Percentiles rank a stretch among this genome's conserved stretches.
Conservation (phyloP, 35 echinoderm and acorn worm species). For the Patiria miniata region DNA sequence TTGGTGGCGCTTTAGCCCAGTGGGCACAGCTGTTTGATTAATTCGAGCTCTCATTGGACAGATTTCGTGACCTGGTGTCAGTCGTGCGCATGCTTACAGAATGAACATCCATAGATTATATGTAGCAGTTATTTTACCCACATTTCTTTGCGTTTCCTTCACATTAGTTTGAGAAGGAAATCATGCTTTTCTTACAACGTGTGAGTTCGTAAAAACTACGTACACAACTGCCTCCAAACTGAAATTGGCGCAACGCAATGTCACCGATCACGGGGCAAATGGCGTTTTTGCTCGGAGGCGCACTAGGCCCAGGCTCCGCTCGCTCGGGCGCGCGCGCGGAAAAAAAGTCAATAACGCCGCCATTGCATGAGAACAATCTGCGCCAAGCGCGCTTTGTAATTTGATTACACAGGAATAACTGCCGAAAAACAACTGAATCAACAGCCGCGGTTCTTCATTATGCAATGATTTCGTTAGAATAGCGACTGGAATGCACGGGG, state of each 20-base stretch:
- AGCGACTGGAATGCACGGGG: background rate
- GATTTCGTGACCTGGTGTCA: no score
- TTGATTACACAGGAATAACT: slow-evolving; percentile 9
- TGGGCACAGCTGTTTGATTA: no score
- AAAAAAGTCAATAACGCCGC: slow-evolving; percentile 8
- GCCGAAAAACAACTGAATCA: slow-evolving; percentile 33
- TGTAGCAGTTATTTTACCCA: background rate
- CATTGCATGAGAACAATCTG: slow-evolving; percentile 18
- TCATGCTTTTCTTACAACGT: background rate
- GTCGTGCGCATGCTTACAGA: no score
- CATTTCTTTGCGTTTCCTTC: background rate
- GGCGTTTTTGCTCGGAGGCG: slow-evolving; percentile 3
- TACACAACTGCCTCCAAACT: no score
- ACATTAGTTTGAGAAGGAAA: background rate
- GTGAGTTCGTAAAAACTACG: background rate
- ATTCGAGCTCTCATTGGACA: no score
- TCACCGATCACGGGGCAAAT: background rate
- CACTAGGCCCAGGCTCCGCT: background rate
- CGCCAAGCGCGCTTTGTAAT: background rate
- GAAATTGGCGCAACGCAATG: background rate
- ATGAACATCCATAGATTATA: no score
- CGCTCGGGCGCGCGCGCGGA: background rate
- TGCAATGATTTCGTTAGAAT: slow-evolving; percentile 31
- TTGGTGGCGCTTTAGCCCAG: no score
- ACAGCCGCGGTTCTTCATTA: slow-evolving; percentile 16